These are phyloP conservation scores for Drosophila serrata DNA, from an alignment of 1,140 invertebrate species.

Conservation along the genomic window DNA sequence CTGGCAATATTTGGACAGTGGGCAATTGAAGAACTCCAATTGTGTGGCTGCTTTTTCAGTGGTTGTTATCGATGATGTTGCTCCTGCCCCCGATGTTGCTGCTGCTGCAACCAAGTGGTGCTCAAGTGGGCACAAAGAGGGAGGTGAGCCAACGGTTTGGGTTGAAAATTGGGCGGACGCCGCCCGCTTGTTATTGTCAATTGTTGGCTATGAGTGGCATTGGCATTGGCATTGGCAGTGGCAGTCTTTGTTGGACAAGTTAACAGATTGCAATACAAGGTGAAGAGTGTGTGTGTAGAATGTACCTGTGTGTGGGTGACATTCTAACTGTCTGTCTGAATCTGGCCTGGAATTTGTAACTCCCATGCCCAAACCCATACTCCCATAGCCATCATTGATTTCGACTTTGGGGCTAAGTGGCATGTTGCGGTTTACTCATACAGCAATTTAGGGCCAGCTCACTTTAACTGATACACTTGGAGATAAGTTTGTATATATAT, in stretches of 20 bases:
- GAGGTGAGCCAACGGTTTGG: slow-evolving; percentile 53
- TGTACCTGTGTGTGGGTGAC: slow-evolving; percentile 67
- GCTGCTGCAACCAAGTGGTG: slow-evolving; percentile 36
- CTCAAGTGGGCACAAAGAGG: slow-evolving; percentile 47
- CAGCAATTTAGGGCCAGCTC: slow-evolving; percentile 59
- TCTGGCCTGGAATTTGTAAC: slow-evolving; percentile 62
- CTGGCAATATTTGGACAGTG: slow-evolving; percentile 75
- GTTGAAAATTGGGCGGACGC: slow-evolving; percentile 75
- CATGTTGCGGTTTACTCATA: slow-evolving; percentile 63
- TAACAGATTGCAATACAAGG: slow-evolving; percentile 53
- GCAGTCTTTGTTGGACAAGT: slow-evolving; percentile 53
- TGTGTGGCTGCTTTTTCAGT: slow-evolving; percentile 55
- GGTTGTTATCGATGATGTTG: slow-evolving; percentile 55
- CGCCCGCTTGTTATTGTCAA: slow-evolving; percentile 79
- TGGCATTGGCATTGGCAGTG: slow-evolving; percentile 28
- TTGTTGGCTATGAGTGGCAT: slow-evolving; percentile 70
- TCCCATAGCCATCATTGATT: slow-evolving; percentile 42
- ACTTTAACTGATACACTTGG: slow-evolving; percentile 40
- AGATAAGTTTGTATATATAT: neutral
- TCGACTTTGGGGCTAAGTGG: slow-evolving; percentile 70
- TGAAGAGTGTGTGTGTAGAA: slow-evolving; percentile 17
- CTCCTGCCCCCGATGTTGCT: slow-evolving; percentile 26
- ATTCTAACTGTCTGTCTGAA: slow-evolving; percentile 67
- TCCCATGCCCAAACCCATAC: slow-evolving; percentile 16
- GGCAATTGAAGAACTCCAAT: slow-evolving; percentile 75